A percentile compares a stretch with the other conserved stretches of the same genome.
phyloP scores from a whole-genome alignment of 2,797 vertebrate species.

The Leptoclinus maculatus region DNA sequence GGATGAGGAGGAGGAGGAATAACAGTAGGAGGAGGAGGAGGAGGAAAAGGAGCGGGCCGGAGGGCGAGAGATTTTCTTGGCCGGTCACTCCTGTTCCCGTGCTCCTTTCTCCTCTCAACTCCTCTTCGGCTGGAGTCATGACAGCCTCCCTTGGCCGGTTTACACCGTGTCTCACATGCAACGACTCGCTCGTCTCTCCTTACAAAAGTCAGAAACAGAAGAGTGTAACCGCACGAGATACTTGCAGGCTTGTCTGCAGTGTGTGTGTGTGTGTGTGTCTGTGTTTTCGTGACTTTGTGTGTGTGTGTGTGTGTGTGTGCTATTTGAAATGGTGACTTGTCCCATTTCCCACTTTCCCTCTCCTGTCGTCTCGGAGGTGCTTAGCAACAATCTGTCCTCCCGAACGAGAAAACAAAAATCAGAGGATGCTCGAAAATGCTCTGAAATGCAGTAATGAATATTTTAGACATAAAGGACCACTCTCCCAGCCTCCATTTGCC shows the following conservation, averaged over 20 bases:
- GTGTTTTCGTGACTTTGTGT: slow-evolving; percentile 15
- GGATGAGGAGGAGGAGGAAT: slow-evolving; percentile 55
- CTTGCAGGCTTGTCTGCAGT: slow-evolving; percentile 39
- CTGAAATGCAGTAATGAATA: slow-evolving; percentile 79
- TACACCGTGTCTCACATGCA: slow-evolving; percentile 65
- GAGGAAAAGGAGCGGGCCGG: slow-evolving; percentile 86
- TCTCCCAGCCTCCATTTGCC: slow-evolving; percentile 84
- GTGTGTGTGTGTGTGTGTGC: slow-evolving; percentile 23
- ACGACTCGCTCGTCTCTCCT: slow-evolving; percentile 57
- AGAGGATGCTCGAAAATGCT: slow-evolving; percentile 73
- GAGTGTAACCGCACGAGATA: slow-evolving; percentile 56
- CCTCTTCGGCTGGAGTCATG: slow-evolving; percentile 64
- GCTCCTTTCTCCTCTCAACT: slow-evolving; percentile 75
- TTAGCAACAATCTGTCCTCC: slow-evolving; percentile 76
- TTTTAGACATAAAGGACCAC: slow-evolving; percentile 81
- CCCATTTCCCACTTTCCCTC: slow-evolving; percentile 61
- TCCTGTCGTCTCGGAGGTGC: slow-evolving; percentile 66
- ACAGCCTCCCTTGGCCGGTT: slow-evolving; percentile 67
- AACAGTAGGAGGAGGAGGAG: slow-evolving; percentile 65
- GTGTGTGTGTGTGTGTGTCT: slow-evolving; percentile 17
- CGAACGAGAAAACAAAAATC: slow-evolving; percentile 77
- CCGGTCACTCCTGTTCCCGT: slow-evolving; percentile 78
- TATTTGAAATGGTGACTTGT: slow-evolving; percentile 52
- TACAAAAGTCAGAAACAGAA: slow-evolving; percentile 54
- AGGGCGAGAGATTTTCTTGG: slow-evolving; percentile 87